Percentiles rank a stretch among this genome's conserved stretches.
These are phyloP conservation scores for Cosmia trapezina DNA, from an alignment of 2,888 invertebrate species.

Conservation along the genomic window DNA sequence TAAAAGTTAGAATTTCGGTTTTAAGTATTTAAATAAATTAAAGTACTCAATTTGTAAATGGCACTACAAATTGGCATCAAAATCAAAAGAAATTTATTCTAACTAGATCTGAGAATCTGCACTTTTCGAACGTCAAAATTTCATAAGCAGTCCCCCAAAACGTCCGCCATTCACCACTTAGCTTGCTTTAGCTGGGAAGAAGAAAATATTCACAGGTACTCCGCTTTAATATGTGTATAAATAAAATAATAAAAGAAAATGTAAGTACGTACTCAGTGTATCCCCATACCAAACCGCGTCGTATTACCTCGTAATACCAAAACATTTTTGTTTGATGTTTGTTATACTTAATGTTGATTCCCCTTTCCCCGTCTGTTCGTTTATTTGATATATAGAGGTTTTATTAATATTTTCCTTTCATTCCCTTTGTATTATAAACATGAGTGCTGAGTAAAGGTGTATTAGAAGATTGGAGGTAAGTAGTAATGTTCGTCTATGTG, in stretches of 20 bases:
- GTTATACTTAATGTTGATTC: conserved; percentile 72
- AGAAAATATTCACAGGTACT: not conserved
- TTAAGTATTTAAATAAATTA: no score
- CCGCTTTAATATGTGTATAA: no score
- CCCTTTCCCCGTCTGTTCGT: conserved; percentile 67
- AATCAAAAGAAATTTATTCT: not conserved
- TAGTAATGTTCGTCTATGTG: conserved; percentile 26
- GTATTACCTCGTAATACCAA: conserved; percentile 68
- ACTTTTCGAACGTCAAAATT: not conserved
- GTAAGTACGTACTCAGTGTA: conserved; percentile 31
- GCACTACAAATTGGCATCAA: no score
- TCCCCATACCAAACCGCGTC: conserved; percentile 34
- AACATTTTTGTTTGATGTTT: conserved; percentile 76
- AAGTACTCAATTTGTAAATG: no score
- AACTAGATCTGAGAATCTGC: not conserved
- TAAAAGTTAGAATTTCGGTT: no score
- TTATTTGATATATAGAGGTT: conserved; percentile 68
- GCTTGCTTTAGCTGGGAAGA: not conserved
- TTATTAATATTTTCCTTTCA: conserved; percentile 68
- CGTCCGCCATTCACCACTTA: not conserved
- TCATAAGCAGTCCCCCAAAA: not conserved
- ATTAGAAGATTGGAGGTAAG: conserved; percentile 46
- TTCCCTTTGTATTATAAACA: conserved; percentile 59
- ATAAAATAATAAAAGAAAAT: not conserved
- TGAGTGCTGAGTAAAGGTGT: conserved; percentile 42